Percentiles rank a stretch among this genome's conserved stretches.
These are phyloP conservation scores for Hippocampus guttulatus DNA, from an alignment of 2,113 vertebrate genomes.

Conservation along the genomic window DNA sequence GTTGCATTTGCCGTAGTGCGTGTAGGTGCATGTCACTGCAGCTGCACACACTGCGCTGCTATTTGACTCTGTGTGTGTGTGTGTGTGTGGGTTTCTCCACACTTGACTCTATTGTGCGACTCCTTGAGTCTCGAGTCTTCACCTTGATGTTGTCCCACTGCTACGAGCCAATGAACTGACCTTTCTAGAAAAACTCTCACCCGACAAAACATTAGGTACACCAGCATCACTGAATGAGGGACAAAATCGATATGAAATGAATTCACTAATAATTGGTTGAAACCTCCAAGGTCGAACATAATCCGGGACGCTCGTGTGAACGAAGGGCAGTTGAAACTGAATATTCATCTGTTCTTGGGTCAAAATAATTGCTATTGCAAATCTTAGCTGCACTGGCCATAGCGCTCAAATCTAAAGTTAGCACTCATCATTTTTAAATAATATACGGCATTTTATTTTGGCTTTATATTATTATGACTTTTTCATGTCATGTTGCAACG, in stretches of 20 bases:
- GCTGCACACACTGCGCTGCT: neutral
- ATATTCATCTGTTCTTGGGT: too few relatives aligned
- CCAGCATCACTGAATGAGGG: neutral
- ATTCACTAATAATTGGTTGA: neutral
- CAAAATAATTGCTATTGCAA: too few relatives aligned
- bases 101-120: slow-evolving; percentile 19
- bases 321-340: neutral
- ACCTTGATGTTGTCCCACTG: slow-evolving; percentile 24
- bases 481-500: too few relatives aligned
- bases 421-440: too few relatives aligned
- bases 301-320: neutral
- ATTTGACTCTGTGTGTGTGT: neutral
- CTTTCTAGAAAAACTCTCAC: neutral
- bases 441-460: too few relatives aligned
- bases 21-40: slow-evolving; percentile 30
- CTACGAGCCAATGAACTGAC: slow-evolving; percentile 32
- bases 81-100: neutral
- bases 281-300: neutral
- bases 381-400: too few relatives aligned
- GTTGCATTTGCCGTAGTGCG: slow-evolving; percentile 19
- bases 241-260: neutral
- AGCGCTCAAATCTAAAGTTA: too few relatives aligned
- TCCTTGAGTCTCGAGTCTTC: slow-evolving; percentile 21
- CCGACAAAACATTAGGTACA: neutral
- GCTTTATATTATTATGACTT: too few relatives aligned